Base-by-base conservation (phyloP, 2,113 vertebrate species). In the Ifrita kowaldi region DNA sequence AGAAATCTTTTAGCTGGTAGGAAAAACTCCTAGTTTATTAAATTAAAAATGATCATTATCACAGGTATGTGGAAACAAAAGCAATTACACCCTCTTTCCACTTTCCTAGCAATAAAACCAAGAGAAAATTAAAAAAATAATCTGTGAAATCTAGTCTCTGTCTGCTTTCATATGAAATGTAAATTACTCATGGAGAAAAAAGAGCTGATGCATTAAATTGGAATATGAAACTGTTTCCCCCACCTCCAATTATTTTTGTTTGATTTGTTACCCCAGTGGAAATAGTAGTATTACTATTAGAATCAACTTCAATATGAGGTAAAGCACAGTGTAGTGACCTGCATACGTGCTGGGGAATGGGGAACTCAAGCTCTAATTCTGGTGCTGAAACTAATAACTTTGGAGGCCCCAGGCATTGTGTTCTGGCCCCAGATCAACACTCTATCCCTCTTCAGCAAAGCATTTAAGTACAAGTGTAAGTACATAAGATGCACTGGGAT, bases 11-110 rank as follows among this genome's bases (percentile, higher is more conserved):
- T 26, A 50, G 3, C 4, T 84, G 57, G 52, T 93, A 97, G 95
- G 82, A 73, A 88, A 92, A 92, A 16, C 26, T 95, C 53, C 50
- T 81, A 79, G 26, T 35, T 88, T 83, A 84, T 65, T 94, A 65
- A 87, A 96, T 92, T 96, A 68, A 68, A 86, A 94, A 13, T 71
- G 2, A 76, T 69, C n/a, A 59, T 85, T 79, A 77, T 92, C 52
- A 92, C 49, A 96, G 37, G 39, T 92, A 75, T 84, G 56, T 90
- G 59, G 37, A 94, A 87, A 94, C 52, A 81, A 93, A 92, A 87
- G 55, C 65, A 93, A 75, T 96, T 47, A 50, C 71, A 95, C 6
- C 2, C 27, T n/a, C 26, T 49, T 93, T 68, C 69, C 87, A 82
- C 59, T 63, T 90, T 81, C 37, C 75, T 55, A 32, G 27, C 50